Percentiles rank a stretch among this genome's conserved stretches.
Evolutionary conservation across 2,797 vertebrate genomes (phyloP).

Genomic region (Coreius guichenoti): DNA sequence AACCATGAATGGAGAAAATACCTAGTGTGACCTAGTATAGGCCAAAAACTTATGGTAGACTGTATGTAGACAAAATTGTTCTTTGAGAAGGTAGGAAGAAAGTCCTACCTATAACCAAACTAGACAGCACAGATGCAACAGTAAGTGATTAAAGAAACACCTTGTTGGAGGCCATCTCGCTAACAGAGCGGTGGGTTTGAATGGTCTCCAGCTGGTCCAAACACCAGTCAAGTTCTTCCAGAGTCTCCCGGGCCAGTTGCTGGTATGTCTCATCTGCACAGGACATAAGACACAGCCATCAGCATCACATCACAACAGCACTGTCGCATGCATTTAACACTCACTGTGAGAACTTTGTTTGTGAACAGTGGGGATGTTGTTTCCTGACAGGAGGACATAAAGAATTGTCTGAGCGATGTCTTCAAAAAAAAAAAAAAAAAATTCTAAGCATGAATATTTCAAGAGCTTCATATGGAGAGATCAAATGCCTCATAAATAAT

Average conservation of each 20-base stretch:
- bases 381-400: constrained; percentile 24
- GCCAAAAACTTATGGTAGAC: neutral
- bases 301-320: constrained; percentile 14
- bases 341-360: constrained; percentile 28
- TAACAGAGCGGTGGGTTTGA: constrained; percentile 86
- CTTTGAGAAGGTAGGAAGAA: neutral
- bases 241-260: constrained; percentile 87
- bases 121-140: constrained; percentile 2
- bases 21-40: neutral
- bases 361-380: constrained; percentile 19
- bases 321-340: constrained; percentile 31
- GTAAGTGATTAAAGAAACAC: constrained; percentile 60
- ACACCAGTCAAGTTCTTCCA: constrained; percentile 90
- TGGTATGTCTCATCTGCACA: constrained; percentile 86
- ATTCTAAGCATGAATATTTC: constrained; percentile 40
- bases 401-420: constrained; percentile 36
- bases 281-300: constrained; percentile 37
- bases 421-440: constrained; percentile 19
- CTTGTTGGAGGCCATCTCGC: constrained; percentile 88
- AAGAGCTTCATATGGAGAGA: constrained; percentile 41
- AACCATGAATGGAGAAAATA: neutral
- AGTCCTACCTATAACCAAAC: neutral
- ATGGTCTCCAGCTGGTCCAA: constrained; percentile 87
- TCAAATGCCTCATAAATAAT: constrained; percentile 44
- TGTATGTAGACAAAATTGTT: neutral